Evolutionary conservation across 2,888 invertebrate genomes (phyloP), one percentile per base, ranked within the genome.

Genomic region (Ectobius pallidus): DNA sequence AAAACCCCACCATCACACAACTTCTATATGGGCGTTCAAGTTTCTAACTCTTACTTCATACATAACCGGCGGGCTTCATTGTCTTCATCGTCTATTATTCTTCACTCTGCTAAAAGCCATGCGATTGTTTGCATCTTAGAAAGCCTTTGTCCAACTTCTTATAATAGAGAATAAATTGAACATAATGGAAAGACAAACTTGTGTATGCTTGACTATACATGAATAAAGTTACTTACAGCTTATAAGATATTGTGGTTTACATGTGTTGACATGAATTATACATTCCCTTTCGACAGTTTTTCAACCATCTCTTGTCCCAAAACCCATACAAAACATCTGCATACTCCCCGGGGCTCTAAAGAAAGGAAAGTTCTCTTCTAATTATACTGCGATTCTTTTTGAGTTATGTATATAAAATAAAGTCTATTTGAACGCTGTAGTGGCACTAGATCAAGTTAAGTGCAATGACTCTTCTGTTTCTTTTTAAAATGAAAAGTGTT

Each of bases 191-290:
- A 52, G 52, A 52, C 52, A 7, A 52, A 52, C 22, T 52, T 52
- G 52, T 52, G 22, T 46, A 18, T 46, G 46, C 18, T n/a, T n/a
- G n/a, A n/a, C n/a, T n/a, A n/a, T n/a, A n/a, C n/a, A n/a, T n/a
- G 2, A 46, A 4, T 46, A 20, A 2, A 46, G 46, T n/a, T 9
- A 25, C 14, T 25, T 1, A 22, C 4, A 25, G 16, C 1, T 2
- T 52, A n/a, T 22, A 52, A 52, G 52, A 9, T 25, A 20, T 52
- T 25, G 7, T 9, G 52, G 25, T 52, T 52, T 52, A 25, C 25
- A 52, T 25, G 22, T 52, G 52, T 52, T 25, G 52, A 52, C 52
- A 52, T 52, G 25, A 52, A 52, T 52, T 52, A 39, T 39, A 39
- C 39, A 39, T 39, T 39, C 39, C 6, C 14, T 14, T 39, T 39